Base-by-base conservation (phyloP, 1,140 invertebrate species). In the Gonioctena quinquepunctata region DNA sequence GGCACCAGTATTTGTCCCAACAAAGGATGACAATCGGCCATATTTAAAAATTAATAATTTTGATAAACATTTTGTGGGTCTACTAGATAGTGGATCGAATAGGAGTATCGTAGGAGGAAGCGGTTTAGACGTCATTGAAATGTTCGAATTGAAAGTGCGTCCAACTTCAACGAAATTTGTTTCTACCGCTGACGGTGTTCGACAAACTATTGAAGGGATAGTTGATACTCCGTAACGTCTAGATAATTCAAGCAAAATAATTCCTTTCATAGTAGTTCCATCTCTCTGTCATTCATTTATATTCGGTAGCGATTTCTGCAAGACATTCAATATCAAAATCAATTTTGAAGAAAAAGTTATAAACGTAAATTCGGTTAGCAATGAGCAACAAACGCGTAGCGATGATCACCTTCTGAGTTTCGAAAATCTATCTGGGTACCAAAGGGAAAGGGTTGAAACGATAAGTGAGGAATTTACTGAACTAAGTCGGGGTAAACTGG, bases 401-500 rank as follows among this genome's bases (percentile, higher is more conserved):
- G 33, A 42, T 42, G 7, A 6, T n/a, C 33, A 42, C 33, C 11
- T 42, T 54, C 18, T 18, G 8, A n/a, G 18, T 54, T 6, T 54
- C 11, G 1, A 21, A 18, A 54, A 54, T 11, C 11, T 54, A 19
- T 54, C 3, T 16, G 18, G 8, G 11, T 54, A 18, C 11, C n/a
- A n/a, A n/a, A 8, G 3, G 50, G 2, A 2, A 54, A 54, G 8
- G 8, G 18, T 19, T 8, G 7, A 22, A 8, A 11, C 16, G 13
- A 54, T 54, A 16, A 8, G 16, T 54, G 50, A 22, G 18, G 6
- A 18, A 54, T 21, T n/a, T n/a, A n/a, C n/a, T n/a, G n/a, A n/a
- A n/a, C n/a, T n/a, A n/a, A n/a, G n/a, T n/a, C n/a, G n/a, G n/a
- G 86, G 68, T 83, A 87, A 74, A 65, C 28, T 66, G 26, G 64